These are phyloP conservation scores for Cryptotis parvus DNA, from an alignment of 2,113 vertebrate species.

Conservation along the genomic window DNA sequence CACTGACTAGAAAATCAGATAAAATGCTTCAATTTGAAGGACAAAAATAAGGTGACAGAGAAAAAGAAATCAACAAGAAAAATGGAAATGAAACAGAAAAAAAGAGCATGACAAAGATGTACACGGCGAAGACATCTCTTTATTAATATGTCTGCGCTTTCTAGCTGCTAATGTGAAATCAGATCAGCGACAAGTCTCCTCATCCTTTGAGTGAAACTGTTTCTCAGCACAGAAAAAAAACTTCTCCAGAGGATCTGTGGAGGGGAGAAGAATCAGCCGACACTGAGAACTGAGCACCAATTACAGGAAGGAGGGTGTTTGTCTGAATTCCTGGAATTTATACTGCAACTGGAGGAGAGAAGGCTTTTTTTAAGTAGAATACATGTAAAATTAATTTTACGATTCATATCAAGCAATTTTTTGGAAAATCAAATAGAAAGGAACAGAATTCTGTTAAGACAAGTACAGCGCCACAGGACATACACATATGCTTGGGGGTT, in stretches of 20 bases:
- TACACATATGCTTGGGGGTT: neutral
- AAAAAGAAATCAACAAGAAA: neutral
- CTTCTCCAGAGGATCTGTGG: conserved; percentile 4
- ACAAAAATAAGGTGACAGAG: neutral
- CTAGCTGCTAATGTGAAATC: neutral
- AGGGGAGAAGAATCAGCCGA: neutral
- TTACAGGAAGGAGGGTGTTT: neutral
- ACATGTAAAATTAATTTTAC: neutral
- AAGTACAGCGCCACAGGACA: neutral
- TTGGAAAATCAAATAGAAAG: conserved; percentile 24
- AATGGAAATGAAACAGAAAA: conserved; percentile 32
- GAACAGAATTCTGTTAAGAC: neutral
- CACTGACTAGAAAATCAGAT: conserved; percentile 23
- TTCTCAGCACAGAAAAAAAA: conserved; percentile 2
- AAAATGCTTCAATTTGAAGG: neutral
- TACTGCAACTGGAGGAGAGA: neutral
- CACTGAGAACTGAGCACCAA: neutral
- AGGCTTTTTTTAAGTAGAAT: neutral
- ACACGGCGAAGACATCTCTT: neutral
- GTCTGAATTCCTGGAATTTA: neutral
- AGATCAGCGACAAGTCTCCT: conserved; percentile 10
- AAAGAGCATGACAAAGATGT: neutral
- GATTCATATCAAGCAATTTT: neutral
- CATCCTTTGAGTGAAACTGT: conserved; percentile 19
- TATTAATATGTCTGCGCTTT: conserved; percentile 3